phyloP scores from a whole-genome alignment of 1,140 invertebrate genomes.

The Agrypnia vestita region DNA sequence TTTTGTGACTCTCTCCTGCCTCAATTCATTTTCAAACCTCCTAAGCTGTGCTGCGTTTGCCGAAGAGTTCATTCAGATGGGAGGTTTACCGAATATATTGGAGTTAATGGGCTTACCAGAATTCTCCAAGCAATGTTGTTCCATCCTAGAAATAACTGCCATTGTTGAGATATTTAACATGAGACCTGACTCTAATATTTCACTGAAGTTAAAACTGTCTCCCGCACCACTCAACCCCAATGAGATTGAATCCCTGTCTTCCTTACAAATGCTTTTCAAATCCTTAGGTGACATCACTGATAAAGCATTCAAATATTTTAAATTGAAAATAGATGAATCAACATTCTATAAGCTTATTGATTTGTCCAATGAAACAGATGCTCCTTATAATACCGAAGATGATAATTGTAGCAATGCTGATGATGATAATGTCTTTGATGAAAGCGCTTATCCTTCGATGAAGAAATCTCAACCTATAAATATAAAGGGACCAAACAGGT shows the following conservation, averaged over 20 bases:
- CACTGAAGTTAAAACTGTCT: slow-evolving; percentile 7
- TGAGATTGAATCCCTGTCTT: slow-evolving; percentile 67
- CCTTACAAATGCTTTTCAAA: slow-evolving; percentile 73
- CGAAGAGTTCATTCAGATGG: slow-evolving; percentile 75
- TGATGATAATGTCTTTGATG: slow-evolving; percentile 19
- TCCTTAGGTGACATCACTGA: slow-evolving; percentile 71
- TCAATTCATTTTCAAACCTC: slow-evolving; percentile 76
- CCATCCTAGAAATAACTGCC: slow-evolving; percentile 76
- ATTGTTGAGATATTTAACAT: slow-evolving; percentile 75
- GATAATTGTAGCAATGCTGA: neutral
- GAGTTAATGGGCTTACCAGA: slow-evolving; percentile 71
- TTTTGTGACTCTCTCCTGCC: slow-evolving; percentile 75
- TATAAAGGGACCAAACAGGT: slow-evolving; percentile 44
- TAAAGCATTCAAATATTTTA: slow-evolving; percentile 66
- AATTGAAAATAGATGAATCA: slow-evolving; percentile 63
- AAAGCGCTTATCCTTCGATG: slow-evolving; percentile 1
- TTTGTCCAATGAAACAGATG: slow-evolving; percentile 63
- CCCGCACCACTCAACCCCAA: slow-evolving; percentile 63
- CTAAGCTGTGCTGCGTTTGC: slow-evolving; percentile 74
- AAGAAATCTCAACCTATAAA: slow-evolving; percentile 28
- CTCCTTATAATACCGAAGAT: slow-evolving; percentile 52
- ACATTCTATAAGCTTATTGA: slow-evolving; percentile 65
- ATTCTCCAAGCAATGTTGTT: slow-evolving; percentile 76
- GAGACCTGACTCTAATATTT: slow-evolving; percentile 64
- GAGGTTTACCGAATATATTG: slow-evolving; percentile 74